Conservation (phyloP, 2,113 vertebrate species). For the Paedocypris sp. region DNA sequence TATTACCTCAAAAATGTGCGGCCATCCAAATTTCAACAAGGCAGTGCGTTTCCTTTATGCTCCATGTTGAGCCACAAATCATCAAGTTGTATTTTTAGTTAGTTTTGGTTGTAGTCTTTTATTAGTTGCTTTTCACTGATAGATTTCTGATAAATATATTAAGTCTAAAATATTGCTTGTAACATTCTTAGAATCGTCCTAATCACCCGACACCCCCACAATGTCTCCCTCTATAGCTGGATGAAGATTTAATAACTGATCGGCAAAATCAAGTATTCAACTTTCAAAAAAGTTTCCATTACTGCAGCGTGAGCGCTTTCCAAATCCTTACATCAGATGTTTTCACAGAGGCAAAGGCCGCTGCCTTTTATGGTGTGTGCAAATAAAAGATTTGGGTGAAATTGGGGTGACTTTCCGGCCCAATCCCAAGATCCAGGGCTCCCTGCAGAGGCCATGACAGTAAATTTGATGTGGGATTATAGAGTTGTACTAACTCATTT, state of each 20-base stretch:
- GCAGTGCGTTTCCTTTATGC: too few relatives aligned
- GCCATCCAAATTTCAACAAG: too few relatives aligned
- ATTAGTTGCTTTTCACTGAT: too few relatives aligned
- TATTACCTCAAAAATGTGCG: too few relatives aligned
- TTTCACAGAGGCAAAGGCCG: slow-evolving; percentile 21
- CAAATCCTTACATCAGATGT: slow-evolving; percentile 23
- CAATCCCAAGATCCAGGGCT: not conserved
- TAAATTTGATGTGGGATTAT: slow-evolving; percentile 32
- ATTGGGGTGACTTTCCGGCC: slow-evolving; percentile 6
- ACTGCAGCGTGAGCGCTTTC: not conserved
- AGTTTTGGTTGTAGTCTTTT: too few relatives aligned
- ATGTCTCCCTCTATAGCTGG: not conserved
- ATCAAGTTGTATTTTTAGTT: too few relatives aligned
- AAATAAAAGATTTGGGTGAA: slow-evolving; percentile 21
- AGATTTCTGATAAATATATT: too few relatives aligned
- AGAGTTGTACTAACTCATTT: slow-evolving; percentile 32
- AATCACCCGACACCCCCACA: too few relatives aligned
- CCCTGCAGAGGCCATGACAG: slow-evolving; percentile 33
- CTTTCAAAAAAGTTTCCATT: slow-evolving; percentile 31
- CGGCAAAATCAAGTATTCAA: slow-evolving; percentile 21
- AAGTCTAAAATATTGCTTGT: too few relatives aligned
- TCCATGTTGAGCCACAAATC: too few relatives aligned
- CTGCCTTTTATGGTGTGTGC: slow-evolving; percentile 25
- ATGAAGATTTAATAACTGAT: slow-evolving; percentile 14
- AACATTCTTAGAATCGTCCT: too few relatives aligned